phyloP scores from a whole-genome alignment of 2,888 invertebrate species.

The Andrena dorsata region DNA sequence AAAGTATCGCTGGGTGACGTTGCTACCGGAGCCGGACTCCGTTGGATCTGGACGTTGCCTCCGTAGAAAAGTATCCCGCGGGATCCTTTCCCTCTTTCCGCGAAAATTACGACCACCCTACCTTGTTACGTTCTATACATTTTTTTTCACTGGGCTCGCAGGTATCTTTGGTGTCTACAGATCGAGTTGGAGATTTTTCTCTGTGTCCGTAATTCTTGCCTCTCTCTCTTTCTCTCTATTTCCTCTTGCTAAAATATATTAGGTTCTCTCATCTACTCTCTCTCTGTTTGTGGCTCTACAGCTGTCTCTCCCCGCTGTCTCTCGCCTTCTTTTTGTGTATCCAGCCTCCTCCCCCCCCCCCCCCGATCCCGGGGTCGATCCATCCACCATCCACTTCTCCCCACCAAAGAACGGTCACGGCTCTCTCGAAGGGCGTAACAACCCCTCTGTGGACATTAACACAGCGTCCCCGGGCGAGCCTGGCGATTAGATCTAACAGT shows the following conservation, averaged over 20 bases:
- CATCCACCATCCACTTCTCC: background rate
- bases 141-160: constrained; percentile 82
- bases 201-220: constrained; percentile 73
- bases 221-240: constrained; percentile 53
- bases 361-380: constrained; percentile 8
- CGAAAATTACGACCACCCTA: constrained; percentile 66
- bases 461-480: constrained; percentile 2
- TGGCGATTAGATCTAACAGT: constrained; percentile 34
- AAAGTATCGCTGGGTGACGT: background rate
- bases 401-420: constrained; percentile 33
- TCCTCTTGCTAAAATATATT: constrained; percentile 21
- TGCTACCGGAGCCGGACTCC: background rate
- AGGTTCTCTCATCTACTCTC: constrained; percentile 28
- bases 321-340: constrained; percentile 19
- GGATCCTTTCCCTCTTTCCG: background rate
- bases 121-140: constrained; percentile 77
- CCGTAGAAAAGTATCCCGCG: background rate
- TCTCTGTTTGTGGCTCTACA: constrained; percentile 27
- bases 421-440: constrained; percentile 5
- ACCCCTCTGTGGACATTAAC: constrained; percentile 45
- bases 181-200: constrained; percentile 73
- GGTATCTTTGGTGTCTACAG: constrained; percentile 81
- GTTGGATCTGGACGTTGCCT: background rate
- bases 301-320: constrained; percentile 36
- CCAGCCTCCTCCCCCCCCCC: background rate